phyloP scores from a whole-genome alignment of 2,888 invertebrate genomes.

The Tanypteryx hageni region DNA sequence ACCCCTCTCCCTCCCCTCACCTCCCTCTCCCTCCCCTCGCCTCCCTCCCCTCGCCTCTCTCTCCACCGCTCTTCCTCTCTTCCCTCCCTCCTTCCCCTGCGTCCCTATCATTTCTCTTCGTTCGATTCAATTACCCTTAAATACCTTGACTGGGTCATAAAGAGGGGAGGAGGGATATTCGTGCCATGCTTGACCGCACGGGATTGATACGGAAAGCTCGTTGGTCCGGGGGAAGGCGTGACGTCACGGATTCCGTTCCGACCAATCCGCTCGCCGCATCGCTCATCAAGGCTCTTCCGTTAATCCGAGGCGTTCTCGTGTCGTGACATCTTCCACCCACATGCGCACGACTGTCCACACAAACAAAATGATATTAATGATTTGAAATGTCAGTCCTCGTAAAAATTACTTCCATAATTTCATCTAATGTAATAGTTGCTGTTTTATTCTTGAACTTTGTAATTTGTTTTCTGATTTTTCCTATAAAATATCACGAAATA shows the following conservation, averaged over 20 bases:
- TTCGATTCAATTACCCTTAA: constrained; percentile 13
- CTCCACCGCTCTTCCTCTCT: neutral
- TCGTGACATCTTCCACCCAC: constrained; percentile 1
- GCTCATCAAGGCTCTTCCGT: neutral
- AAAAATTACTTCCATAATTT: neutral
- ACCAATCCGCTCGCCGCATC: neutral
- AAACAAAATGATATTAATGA: constrained; percentile 28
- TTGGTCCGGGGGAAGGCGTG: neutral
- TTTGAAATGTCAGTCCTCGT: neutral
- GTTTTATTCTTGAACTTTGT: neutral
- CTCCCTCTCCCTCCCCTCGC: neutral
- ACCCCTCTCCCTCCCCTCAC: neutral
- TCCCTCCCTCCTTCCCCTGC: neutral
- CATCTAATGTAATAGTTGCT: neutral
- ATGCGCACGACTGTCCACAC: neutral
- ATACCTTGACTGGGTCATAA: constrained; percentile 19
- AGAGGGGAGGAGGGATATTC: neutral
- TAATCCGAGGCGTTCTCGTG: neutral
- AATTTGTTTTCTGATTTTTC: neutral
- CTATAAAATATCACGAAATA: no score
- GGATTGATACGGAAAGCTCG: neutral
- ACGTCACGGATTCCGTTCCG: neutral
- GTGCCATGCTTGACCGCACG: neutral
- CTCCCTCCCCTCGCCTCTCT: no score
- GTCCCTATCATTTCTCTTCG: constrained; percentile 21